These are phyloP conservation scores for Stramonita haemastoma DNA, from an alignment of 2,888 invertebrate genomes.

Conservation along the genomic window DNA sequence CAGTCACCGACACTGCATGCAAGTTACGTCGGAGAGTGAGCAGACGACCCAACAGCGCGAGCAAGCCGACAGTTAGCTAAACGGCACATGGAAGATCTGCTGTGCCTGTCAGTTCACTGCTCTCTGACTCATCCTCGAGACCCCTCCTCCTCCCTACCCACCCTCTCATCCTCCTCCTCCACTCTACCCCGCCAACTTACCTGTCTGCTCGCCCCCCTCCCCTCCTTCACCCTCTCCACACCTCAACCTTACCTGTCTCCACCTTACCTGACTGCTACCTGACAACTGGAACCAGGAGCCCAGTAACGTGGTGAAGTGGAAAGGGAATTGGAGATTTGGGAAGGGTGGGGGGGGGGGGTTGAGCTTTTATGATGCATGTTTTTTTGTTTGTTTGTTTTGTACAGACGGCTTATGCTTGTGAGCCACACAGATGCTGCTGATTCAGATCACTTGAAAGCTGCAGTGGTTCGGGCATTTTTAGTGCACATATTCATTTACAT, in stretches of 20 bases:
- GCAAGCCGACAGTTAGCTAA: neutral
- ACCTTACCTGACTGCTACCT: constrained; percentile 10
- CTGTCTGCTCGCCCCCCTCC: neutral
- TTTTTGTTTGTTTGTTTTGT: too few species aligned
- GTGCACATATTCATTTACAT: too few species aligned
- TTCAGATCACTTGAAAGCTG: too few species aligned
- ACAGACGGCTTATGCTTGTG: too few species aligned
- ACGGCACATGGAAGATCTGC: neutral
- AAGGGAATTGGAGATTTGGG: neutral
- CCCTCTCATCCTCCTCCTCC: neutral
- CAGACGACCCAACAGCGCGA: neutral
- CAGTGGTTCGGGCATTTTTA: too few species aligned
- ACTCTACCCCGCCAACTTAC: neutral
- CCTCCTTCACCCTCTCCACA: neutral
- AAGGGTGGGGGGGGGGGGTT: too few species aligned
- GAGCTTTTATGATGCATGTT: too few species aligned
- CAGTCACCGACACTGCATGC: too few species aligned
- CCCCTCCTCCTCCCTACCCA: neutral
- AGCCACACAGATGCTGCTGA: too few species aligned
- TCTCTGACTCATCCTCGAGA: constrained; percentile 22
- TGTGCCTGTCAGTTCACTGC: constrained; percentile 24
- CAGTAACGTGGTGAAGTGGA: neutral
- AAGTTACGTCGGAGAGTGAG: too few species aligned
- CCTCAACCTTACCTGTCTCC: neutral
- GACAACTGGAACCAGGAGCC: neutral